phyloP scores from a whole-genome alignment of 2,888 invertebrate species.

The Lasius fuliginosus region DNA sequence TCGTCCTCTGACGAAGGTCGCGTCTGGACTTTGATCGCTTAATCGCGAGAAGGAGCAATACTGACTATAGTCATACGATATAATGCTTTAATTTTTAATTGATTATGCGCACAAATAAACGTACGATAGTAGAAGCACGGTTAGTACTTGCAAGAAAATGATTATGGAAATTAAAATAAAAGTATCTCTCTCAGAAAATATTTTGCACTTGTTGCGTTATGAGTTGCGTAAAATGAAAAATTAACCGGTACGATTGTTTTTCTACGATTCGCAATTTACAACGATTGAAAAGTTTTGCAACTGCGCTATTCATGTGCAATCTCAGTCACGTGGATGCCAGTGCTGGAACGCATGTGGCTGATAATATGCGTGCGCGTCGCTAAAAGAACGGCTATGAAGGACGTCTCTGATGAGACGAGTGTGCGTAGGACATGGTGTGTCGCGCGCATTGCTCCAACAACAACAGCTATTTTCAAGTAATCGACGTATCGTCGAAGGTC shows the following conservation, averaged over 20 bases:
- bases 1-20: conserved; percentile 68
- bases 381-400: conserved; percentile 59
- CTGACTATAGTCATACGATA: conserved; percentile 8
- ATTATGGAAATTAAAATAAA: neutral
- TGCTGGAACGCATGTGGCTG: conserved; percentile 15
- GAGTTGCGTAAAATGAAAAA: neutral
- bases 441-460: conserved; percentile 53
- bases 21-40: conserved; percentile 62
- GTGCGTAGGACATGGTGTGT: conserved; percentile 52
- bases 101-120: conserved; percentile 9
- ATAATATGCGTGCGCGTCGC: conserved; percentile 26
- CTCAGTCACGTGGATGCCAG: conserved; percentile 59
- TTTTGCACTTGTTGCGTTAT: neutral
- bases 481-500: conserved; percentile 63
- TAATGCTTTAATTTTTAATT: conserved; percentile 31
- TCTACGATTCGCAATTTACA: conserved; percentile 12
- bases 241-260: neutral
- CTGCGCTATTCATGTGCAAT: conserved; percentile 42
- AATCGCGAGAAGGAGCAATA: conserved; percentile 47
- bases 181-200: neutral
- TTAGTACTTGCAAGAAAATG: neutral
- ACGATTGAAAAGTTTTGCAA: conserved; percentile 43
- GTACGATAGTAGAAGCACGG: neutral
- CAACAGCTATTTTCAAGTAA: conserved; percentile 63
- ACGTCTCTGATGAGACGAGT: conserved; percentile 57